Conservation (phyloP, 2,797 vertebrate species). For the Australoheros facetus region DNA sequence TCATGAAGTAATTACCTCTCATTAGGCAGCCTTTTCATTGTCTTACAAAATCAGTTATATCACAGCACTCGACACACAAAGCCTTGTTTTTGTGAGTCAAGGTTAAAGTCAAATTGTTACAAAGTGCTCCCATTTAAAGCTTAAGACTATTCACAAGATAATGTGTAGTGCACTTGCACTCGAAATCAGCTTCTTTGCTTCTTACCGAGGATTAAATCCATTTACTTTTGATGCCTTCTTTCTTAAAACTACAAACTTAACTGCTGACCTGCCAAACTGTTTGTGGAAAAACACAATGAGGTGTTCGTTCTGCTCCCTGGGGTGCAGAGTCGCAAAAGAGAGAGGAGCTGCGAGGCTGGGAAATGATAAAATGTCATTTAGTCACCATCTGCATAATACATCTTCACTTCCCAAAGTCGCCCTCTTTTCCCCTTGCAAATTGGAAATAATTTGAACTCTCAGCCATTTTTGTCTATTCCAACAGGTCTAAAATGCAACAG, state of each 20-base stretch:
- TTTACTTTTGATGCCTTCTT: not conserved
- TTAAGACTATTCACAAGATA: not conserved
- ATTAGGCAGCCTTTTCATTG: constrained; percentile 51
- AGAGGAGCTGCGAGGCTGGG: not conserved
- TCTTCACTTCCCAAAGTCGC: constrained; percentile 25
- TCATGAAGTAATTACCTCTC: constrained; percentile 64
- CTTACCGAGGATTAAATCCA: not conserved
- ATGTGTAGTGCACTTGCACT: not conserved
- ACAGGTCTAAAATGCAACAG: not conserved
- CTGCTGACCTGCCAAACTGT: not conserved
- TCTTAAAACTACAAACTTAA: not conserved
- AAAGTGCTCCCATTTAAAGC: not conserved
- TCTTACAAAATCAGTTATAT: constrained; percentile 37
- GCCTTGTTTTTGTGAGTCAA: constrained; percentile 18
- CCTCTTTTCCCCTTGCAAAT: constrained; percentile 20
- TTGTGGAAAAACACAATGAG: not conserved
- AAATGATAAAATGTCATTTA: constrained; percentile 26
- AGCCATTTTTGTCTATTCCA: not conserved
- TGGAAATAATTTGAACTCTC: constrained; percentile 19
- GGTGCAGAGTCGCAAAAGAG: not conserved
- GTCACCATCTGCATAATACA: constrained; percentile 30
- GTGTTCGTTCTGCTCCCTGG: not conserved
- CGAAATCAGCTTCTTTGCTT: not conserved
- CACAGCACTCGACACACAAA: constrained; percentile 25
- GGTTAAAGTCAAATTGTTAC: constrained; percentile 16